A percentile compares a stretch with the other conserved stretches of the same genome.
Conservation (phyloP, 2,797 vertebrate species). For the Melopsittacus undulatus region DNA sequence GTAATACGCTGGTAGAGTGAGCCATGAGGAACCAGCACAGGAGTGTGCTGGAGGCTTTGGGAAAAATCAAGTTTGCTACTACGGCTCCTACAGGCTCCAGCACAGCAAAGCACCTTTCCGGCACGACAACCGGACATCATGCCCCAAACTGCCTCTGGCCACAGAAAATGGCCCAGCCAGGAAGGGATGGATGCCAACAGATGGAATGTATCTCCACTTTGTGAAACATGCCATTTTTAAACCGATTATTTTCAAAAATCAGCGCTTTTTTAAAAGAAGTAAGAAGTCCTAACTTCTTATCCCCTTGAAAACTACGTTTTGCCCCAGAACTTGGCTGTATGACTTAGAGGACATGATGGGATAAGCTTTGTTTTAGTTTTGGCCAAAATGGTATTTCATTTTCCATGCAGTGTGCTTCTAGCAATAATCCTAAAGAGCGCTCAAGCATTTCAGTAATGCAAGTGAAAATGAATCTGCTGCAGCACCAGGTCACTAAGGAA, state of each 20-base stretch:
- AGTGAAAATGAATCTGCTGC: neutral
- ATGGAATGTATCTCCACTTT: neutral
- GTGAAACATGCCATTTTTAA: neutral
- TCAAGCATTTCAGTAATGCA: neutral
- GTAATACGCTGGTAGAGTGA: neutral
- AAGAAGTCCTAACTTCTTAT: neutral
- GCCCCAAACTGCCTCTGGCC: neutral
- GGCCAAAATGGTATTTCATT: neutral
- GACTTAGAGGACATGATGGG: neutral
- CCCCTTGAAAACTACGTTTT: neutral
- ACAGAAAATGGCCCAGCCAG: neutral
- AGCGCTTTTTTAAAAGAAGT: neutral
- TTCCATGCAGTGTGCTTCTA: neutral
- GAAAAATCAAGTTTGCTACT: neutral
- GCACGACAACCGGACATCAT: neutral
- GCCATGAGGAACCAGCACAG: neutral
- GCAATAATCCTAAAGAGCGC: neutral
- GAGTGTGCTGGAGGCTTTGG: neutral
- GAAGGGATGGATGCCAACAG: neutral
- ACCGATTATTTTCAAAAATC: neutral
- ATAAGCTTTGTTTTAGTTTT: neutral
- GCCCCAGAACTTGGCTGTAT: neutral
- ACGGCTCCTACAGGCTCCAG: slow-evolving; percentile 50
- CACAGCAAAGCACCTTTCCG: slow-evolving; percentile 11
- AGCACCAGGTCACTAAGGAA: neutral